Conservation (phyloP, 2,888 invertebrate species). For the Chelonus formosanus region DNA sequence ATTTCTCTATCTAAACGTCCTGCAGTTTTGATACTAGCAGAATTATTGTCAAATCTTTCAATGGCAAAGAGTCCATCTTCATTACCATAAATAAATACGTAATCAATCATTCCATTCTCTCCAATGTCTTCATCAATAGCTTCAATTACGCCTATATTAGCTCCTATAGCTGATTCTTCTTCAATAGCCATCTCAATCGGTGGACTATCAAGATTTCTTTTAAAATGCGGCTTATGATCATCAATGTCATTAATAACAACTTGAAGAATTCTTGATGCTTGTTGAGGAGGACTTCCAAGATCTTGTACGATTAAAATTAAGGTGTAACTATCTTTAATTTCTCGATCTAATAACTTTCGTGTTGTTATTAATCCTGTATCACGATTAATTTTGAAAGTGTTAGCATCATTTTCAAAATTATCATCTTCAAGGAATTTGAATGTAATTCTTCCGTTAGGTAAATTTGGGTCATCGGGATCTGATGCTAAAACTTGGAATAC, state of each 20-base stretch:
- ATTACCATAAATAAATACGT: conserved; percentile 78
- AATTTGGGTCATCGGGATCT: conserved; percentile 80
- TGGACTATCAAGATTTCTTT: conserved; percentile 71
- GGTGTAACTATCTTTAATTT: conserved; percentile 77
- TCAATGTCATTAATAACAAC: conserved; percentile 79
- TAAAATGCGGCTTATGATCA: conserved; percentile 80
- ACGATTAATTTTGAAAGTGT: conserved; percentile 57
- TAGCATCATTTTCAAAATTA: conserved; percentile 62
- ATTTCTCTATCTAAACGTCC: conserved; percentile 75
- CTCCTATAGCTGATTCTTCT: conserved; percentile 75
- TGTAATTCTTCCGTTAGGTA: conserved; percentile 77
- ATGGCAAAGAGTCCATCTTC: conserved; percentile 73
- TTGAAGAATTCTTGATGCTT: conserved; percentile 75
- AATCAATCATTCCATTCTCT: conserved; percentile 80
- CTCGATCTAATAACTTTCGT: conserved; percentile 75
- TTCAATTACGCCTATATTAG: conserved; percentile 73
- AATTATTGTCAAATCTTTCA: conserved; percentile 72
- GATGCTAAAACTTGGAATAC: conserved; percentile 81
- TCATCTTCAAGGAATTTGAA: conserved; percentile 79
- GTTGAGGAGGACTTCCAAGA: conserved; percentile 80
- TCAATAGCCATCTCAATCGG: conserved; percentile 72
- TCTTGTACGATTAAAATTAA: conserved; percentile 82
- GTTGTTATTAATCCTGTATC: conserved; percentile 79
- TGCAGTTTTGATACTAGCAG: conserved; percentile 71
- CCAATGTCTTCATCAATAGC: conserved; percentile 80